Conservation (phyloP, 2,888 invertebrate species). For the Tridacna crocea region DNA sequence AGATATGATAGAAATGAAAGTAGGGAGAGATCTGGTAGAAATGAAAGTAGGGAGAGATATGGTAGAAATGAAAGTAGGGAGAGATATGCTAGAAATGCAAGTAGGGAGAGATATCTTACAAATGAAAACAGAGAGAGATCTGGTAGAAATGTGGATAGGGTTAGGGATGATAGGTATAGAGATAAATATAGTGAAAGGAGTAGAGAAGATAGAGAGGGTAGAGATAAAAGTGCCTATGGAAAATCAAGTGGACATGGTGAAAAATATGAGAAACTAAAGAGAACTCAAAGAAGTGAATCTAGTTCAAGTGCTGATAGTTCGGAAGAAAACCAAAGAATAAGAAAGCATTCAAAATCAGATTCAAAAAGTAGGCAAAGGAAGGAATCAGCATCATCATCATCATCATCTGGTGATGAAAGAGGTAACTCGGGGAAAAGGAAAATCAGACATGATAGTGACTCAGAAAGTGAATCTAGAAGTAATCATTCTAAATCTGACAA, state of each 20-base stretch:
- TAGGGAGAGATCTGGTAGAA: constrained; percentile 15
- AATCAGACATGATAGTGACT: constrained; percentile 9
- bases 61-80: constrained; percentile 18
- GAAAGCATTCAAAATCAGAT: constrained; percentile 9
- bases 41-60: constrained; percentile 12
- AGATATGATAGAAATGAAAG: constrained; percentile 21
- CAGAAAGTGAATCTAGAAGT: constrained; percentile 7
- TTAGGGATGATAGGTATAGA: background rate
- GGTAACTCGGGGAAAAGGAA: background rate
- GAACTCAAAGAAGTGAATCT: constrained; percentile 1
- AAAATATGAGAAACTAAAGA: constrained; percentile 3
- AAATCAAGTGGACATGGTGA: background rate
- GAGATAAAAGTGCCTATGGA: background rate
- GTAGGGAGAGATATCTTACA: too few relatives aligned
- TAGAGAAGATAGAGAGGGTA: constrained; percentile 14
- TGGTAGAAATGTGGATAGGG: background rate
- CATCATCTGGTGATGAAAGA: constrained; percentile 20
- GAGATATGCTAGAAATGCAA: background rate
- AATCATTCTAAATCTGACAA: background rate
- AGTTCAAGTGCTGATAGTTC: constrained; percentile 31
- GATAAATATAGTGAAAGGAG: background rate
- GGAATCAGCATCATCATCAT: constrained; percentile 41
- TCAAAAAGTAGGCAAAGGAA: constrained; percentile 23
- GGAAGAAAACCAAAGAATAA: constrained; percentile 19
- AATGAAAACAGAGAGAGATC: constrained; percentile 8